Base-by-base conservation (phyloP, 2,888 invertebrate genomes). In the Smittia aterrima region DNA sequence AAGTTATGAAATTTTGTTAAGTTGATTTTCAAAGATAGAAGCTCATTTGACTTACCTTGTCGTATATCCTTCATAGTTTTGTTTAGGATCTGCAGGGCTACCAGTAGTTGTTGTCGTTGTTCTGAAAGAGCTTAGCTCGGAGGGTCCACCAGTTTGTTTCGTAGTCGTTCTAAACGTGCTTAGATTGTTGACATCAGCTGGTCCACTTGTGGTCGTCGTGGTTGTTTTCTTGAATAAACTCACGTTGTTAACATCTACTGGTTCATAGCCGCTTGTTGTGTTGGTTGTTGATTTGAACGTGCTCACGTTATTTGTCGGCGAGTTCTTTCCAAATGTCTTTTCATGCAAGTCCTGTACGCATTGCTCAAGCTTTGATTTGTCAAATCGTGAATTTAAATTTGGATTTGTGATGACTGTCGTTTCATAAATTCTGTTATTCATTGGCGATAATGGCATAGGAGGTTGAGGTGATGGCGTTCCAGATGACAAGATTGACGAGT, bases 61-160 rank as follows among this genome's bases (percentile, higher is more conserved):
- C 13, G 89, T 88, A 78, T 87, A 89, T 72, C 88, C 89, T 78
- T 89, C 89, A 78, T 89, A 89, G 77, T 84, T 87, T 78, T 85
- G 85, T 58, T 84, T 84, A 1, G 75, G 75, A 16, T 72, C 76
- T 24, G 73, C 24, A 16, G 74, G 32, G 18, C 71, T 76, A 3
- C 66, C 27, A 9, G n/a, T 40, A 16, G 38, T 72, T 22, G 81
- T 81, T 22, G 79, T 78, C 74, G 66, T 25, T 25, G 82, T 81
- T 78, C 77, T 77, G 32, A 81, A 80, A 40, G 79, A 78, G 62
- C 78, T 78, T 20, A 81, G 80, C 32, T 81, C 78, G 79, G 77
- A 78, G 3, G 32, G 32, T 32, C 32, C 32, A 32, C 4, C 9
- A 9, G 32, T 32, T 32, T n/a, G 80, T 64, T 79, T 80, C 75